Base-by-base conservation (phyloP, 2,113 vertebrate genomes). In the Lophura nycthemera region DNA sequence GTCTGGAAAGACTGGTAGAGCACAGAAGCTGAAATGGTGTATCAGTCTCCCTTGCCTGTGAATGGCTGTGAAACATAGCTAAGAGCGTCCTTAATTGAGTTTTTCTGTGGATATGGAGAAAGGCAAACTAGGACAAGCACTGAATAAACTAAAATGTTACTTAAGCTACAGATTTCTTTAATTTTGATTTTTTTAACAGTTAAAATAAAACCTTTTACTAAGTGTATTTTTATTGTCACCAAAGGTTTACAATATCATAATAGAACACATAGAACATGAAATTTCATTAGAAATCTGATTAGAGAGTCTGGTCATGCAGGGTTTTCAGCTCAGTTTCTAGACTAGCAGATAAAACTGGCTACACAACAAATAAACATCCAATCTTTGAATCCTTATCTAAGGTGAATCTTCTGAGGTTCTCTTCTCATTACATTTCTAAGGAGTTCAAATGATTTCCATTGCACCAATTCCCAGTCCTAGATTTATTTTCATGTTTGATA, bases 401-500 rank as follows among this genome's bases (percentile, higher is more conserved):
- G 57, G 61, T 32, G 45, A 91, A 24, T 8, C 27, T 94, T 81
- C 80, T 81, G 54, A 91, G 59, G 27, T 82, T 86, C 47, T 83
- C 32, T 91, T 66, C 59, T 86, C 56, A 65, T 42, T 45, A 45
- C 29, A 77, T 96, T 96, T 91, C 72, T 76, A 59, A 95, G 34
- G 36, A 15, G 10, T 69, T 74, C 45, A 70, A 88, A 75, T 66
- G 21, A 27, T 65, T 90, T 86, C 60, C 48, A 3, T 86, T 90
- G 76, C 25, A 69, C 71, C 60, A 73, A 22, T 91, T 95, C 71
- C 42, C 43, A 65, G 38, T 30, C 45, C 54, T 69, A 38, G 43
- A 85, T 96, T 96, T 92, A 93, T 96, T 97, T 97, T 91, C 87
- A 79, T 59, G 61, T 78, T 75, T 80, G 65, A 27, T 71, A 92